phyloP scores from a whole-genome alignment of 2,797 vertebrate genomes.

The Nannoperca obscura region DNA sequence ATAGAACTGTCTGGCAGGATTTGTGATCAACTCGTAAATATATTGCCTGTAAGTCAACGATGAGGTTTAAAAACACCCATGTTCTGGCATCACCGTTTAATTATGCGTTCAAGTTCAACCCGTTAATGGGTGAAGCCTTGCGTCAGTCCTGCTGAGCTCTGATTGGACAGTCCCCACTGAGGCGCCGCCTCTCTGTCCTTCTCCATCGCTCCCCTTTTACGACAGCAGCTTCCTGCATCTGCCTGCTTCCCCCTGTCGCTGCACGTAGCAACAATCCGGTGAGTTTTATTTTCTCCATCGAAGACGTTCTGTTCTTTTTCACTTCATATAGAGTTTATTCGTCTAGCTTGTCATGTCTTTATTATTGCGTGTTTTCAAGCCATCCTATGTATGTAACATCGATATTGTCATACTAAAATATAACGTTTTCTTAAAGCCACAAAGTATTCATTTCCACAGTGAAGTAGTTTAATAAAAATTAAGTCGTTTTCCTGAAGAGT shows the following conservation, averaged over 20 bases:
- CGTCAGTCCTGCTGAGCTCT: background rate
- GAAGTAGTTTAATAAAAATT: accelerated
- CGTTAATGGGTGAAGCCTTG: background rate
- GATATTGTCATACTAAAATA: background rate
- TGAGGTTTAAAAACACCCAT: accelerated
- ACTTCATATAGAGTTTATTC: background rate
- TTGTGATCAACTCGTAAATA: background rate
- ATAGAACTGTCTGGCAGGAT: too few species aligned
- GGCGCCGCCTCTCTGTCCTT: background rate
- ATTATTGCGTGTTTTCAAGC: background rate
- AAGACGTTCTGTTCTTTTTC: too few species aligned
- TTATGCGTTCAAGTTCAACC: background rate
- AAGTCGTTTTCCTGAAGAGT: background rate
- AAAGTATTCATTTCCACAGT: too few species aligned
- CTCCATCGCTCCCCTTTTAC: slow-evolving; percentile 15
- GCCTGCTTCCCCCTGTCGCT: background rate
- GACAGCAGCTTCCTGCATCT: slow-evolving; percentile 21
- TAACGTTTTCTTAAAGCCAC: background rate
- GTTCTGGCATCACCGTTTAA: background rate
- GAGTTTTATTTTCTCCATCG: background rate
- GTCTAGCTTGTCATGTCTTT: background rate
- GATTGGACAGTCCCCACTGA: background rate
- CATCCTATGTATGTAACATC: background rate
- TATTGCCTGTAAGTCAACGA: background rate
- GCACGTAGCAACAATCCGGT: background rate